Base-by-base conservation (phyloP, 1,140 invertebrate genomes). In the Calliopsis andreniformis region DNA sequence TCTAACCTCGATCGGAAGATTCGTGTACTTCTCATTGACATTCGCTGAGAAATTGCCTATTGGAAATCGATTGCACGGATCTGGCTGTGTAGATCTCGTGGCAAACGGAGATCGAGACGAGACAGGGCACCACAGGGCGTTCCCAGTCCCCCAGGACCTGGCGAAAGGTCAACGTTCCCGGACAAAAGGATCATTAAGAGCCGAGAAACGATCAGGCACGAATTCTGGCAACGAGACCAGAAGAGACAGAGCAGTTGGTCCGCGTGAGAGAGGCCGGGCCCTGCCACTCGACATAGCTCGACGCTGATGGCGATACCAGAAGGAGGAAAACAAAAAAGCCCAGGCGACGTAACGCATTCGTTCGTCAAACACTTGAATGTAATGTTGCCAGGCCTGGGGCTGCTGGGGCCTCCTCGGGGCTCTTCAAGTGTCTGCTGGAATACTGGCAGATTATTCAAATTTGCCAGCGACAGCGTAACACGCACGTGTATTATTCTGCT, bases 361-460 rank as follows among this genome's bases (percentile, higher is more conserved):
- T 84, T 88, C 87, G 85, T 88, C 86, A 88, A 89, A 87, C 87
- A 86, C 87, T 88, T 84, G 86, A 88, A 82, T 70, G 84, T 88
- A 88, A 88, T 84, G 86, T 85, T 86, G 84, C 84, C 84, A 86
- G 84, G 64, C 83, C 71, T 69, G 62, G 47, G 55, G 61, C 64
- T 77, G 66, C 51, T 66, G 58, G 58, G 35, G 64, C 56, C 73
- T 68, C 73, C 64, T 77, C 35, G 79, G 12, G 56, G 77, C 79
- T 81, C 69, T 69, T 87, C 78, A 78, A 87, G 86, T 87, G 86
- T 56, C 81, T 79, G 70, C 70, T 61, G 73, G 85, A 86, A 85
- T 86, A 82, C 81, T 85, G 68, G 78, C 64, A 82, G 86, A 87
- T 87, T 87, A 87, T 87, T 87, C 86, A 87, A 87, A 87, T 87